These are phyloP conservation scores for Gambusia affinis DNA, from an alignment of 2,113 vertebrate species.

Conservation along the genomic window DNA sequence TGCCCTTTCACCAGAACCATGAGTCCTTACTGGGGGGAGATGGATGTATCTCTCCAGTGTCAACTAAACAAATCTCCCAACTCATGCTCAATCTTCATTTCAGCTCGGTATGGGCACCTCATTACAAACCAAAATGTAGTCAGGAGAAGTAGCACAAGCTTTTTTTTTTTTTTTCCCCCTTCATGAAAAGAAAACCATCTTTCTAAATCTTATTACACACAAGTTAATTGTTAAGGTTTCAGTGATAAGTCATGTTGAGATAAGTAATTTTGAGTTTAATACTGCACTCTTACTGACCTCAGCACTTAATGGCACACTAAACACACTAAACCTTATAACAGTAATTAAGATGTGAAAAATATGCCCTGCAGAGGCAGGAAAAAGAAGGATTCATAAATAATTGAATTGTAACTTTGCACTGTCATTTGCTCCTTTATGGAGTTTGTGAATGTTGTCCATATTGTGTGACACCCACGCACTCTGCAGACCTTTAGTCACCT, in stretches of 20 bases:
- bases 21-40: conserved; percentile 58
- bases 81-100: conserved; percentile 60
- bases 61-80: conserved; percentile 54
- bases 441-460: conserved; percentile 34
- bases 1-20: conserved; percentile 59
- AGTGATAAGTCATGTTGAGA: conserved; percentile 17
- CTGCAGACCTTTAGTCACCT: conserved; percentile 65
- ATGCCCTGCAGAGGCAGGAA: conserved; percentile 25
- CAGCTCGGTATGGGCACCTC: conserved; percentile 38
- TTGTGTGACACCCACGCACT: conserved; percentile 48
- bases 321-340: conserved; percentile 24
- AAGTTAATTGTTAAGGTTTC: conserved; percentile 29
- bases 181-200: background rate
- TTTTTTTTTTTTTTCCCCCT: background rate
- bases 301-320: conserved; percentile 30
- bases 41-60: conserved; percentile 55
- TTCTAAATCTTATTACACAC: conserved; percentile 16
- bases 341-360: conserved; percentile 36
- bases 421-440: conserved; percentile 38
- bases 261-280: conserved; percentile 1
- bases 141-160: conserved; percentile 30
- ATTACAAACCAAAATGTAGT: conserved; percentile 41
- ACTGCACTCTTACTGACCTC: conserved; percentile 23
- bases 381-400: conserved; percentile 41
- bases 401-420: conserved; percentile 35